Evolutionary conservation across 1,140 invertebrate species (phyloP).

Genomic region (Drosophila elegans): DNA sequence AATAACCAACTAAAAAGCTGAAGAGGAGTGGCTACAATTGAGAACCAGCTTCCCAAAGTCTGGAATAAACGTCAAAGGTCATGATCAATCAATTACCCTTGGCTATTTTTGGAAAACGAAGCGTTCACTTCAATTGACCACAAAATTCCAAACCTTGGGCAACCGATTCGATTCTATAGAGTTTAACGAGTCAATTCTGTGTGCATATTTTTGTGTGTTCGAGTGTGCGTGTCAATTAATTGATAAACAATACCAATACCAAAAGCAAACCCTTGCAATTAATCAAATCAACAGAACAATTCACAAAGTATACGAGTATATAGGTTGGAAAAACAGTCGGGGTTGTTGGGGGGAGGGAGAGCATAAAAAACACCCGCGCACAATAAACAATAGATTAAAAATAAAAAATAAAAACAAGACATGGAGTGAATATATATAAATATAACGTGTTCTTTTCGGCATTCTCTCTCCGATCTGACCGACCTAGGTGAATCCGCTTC

Average conservation of each 20-base stretch:
- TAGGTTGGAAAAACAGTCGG: constrained; percentile 12
- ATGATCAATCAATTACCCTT: not conserved
- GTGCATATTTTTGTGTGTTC: constrained; percentile 25
- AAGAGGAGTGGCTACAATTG: not conserved
- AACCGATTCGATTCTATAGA: constrained; percentile 27
- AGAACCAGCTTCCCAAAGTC: constrained; percentile 7
- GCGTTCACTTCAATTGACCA: not conserved
- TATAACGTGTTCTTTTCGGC: not conserved
- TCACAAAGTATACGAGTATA: constrained; percentile 5
- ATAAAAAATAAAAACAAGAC: constrained; percentile 22
- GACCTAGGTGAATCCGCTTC: constrained; percentile 97
- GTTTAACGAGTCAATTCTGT: constrained; percentile 34
- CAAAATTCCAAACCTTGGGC: constrained; percentile 9
- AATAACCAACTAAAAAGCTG: constrained; percentile 7
- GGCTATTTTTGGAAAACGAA: not conserved
- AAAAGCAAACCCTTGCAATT: constrained; percentile 55
- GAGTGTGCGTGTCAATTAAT: constrained; percentile 39
- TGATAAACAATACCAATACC: constrained; percentile 50
- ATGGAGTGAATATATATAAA: constrained; percentile 16
- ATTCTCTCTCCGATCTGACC: constrained; percentile 54
- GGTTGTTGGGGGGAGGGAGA: not conserved
- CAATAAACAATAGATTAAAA: constrained; percentile 15
- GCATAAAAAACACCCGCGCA: constrained; percentile 29
- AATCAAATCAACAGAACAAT: constrained; percentile 40
- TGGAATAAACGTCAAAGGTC: not conserved